Conservation (phyloP, 2,888 invertebrate species). For the Chaitophorus viminalis region DNA sequence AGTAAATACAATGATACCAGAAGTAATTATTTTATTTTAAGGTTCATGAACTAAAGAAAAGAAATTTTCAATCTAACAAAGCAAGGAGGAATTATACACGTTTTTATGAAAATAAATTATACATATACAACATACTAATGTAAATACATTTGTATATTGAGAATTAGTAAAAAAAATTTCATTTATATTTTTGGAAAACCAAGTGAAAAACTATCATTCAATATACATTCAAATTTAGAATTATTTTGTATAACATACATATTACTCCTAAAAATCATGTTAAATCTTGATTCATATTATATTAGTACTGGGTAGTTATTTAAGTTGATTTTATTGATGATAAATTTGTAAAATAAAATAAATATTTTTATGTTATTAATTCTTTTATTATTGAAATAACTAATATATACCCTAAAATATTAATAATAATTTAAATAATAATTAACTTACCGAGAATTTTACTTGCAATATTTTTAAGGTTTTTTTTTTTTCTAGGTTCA, state of each 20-base stretch:
- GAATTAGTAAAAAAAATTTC: background rate
- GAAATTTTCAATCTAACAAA: background rate
- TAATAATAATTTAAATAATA: background rate
- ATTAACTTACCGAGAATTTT: background rate
- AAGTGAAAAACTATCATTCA: background rate
- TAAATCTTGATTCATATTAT: background rate
- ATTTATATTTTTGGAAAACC: background rate
- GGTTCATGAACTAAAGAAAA: background rate
- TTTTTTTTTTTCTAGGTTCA: constrained; percentile 47
- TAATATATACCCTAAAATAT: background rate
- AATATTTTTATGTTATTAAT: constrained; percentile 2
- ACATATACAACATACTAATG: background rate
- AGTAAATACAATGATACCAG: background rate
- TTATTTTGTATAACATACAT: background rate
- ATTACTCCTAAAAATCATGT: background rate
- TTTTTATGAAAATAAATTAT: background rate
- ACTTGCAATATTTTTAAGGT: background rate
- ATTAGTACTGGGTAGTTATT: background rate
- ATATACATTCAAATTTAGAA: background rate
- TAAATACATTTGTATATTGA: background rate
- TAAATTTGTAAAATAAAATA: constrained; percentile 4
- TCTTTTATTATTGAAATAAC: background rate
- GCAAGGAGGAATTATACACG: background rate
- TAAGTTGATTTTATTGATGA: background rate
- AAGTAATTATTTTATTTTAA: background rate